Percentiles rank a stretch among this genome's conserved stretches.
phyloP scores from a whole-genome alignment of 2,797 vertebrate genomes.

The Channa striata region DNA sequence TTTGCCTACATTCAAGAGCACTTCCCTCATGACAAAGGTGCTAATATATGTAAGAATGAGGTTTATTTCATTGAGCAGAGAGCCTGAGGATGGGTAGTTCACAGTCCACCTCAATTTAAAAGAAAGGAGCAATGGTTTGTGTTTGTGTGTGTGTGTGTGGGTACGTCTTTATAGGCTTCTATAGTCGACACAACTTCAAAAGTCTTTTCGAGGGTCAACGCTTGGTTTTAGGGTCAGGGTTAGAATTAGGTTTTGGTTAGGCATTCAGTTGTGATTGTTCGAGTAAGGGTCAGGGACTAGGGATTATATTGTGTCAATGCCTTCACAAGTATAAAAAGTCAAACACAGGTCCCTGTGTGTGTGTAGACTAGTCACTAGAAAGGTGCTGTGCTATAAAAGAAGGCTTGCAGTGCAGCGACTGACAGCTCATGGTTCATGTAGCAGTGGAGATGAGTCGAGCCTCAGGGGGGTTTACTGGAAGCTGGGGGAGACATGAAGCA shows the following conservation, averaged over 20 bases:
- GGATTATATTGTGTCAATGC: too few relatives aligned
- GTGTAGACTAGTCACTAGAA: conserved; percentile 13
- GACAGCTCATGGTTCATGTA: conserved; percentile 65
- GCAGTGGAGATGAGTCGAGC: conserved; percentile 26
- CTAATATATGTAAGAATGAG: conserved; percentile 28
- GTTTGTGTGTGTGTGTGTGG: conserved; percentile 13
- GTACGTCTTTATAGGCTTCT: too few relatives aligned
- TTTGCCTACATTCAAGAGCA: conserved; percentile 5
- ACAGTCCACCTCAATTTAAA: conserved; percentile 17
- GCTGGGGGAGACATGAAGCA: neutral
- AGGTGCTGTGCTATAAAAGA: conserved; percentile 40
- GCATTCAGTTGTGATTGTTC: too few relatives aligned
- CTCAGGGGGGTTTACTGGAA: conserved; percentile 9
- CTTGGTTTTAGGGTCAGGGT: too few relatives aligned
- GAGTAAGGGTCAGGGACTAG: too few relatives aligned
- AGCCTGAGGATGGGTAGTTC: conserved; percentile 21
- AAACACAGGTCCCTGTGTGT: conserved; percentile 18
- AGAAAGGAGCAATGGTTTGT: neutral
- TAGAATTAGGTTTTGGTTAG: too few relatives aligned
- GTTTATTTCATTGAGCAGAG: conserved; percentile 50
- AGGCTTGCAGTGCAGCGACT: conserved; percentile 32
- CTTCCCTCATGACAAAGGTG: conserved; percentile 30
- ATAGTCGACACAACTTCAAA: too few relatives aligned
- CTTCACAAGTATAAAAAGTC: too few relatives aligned
- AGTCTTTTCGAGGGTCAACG: too few relatives aligned